phyloP scores from a whole-genome alignment of 2,888 invertebrate species.

The Ectemnius lituratus region DNA sequence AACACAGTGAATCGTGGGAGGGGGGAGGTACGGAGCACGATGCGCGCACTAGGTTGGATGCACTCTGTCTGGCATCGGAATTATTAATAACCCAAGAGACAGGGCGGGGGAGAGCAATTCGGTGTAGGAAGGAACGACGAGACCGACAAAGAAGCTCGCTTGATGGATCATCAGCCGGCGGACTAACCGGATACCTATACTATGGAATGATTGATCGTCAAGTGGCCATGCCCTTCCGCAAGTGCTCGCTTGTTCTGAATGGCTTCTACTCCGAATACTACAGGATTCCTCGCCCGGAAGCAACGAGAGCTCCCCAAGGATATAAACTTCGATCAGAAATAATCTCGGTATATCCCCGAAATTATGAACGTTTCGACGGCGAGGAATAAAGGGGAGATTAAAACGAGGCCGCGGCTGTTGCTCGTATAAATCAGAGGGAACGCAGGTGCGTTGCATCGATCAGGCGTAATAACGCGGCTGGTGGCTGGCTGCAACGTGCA shows the following conservation, averaged over 20 bases:
- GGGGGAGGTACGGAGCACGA: too few species aligned
- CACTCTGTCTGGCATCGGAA: constrained; percentile 29
- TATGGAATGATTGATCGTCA: constrained; percentile 50
- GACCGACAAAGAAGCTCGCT: constrained; percentile 39
- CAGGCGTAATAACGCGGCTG: constrained; percentile 53
- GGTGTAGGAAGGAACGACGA: constrained; percentile 48
- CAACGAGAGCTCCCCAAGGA: too few species aligned
- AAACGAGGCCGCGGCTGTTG: constrained; percentile 40
- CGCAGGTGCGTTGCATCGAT: constrained; percentile 63
- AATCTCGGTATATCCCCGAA: background rate
- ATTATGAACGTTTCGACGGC: constrained; percentile 46
- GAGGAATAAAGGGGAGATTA: constrained; percentile 46
- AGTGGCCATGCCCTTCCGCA: constrained; percentile 51
- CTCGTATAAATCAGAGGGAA: constrained; percentile 57
- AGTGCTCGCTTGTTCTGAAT: constrained; percentile 45
- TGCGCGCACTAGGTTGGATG: background rate
- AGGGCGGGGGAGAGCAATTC: constrained; percentile 43
- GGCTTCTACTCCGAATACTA: constrained; percentile 2
- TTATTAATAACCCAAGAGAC: constrained; percentile 49
- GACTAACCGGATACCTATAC: constrained; percentile 30
- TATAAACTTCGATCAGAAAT: too few species aligned
- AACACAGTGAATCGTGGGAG: too few species aligned
- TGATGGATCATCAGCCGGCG: constrained; percentile 49
- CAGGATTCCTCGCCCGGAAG: background rate
- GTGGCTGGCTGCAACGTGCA: constrained; percentile 2